Evolutionary conservation across 2,888 invertebrate species (phyloP).

Genomic region (Deilephila porcellus): DNA sequence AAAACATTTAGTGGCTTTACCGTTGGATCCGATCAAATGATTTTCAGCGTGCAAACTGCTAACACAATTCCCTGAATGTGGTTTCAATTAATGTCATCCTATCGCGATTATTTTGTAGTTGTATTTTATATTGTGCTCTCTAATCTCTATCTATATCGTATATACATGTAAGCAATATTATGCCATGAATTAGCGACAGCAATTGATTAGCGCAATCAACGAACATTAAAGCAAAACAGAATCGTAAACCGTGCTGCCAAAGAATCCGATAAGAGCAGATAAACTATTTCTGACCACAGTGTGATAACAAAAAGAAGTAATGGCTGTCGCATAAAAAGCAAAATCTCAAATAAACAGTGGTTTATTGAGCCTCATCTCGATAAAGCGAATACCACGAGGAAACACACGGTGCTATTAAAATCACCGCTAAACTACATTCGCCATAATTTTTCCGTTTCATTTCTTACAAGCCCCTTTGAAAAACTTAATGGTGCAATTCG

Average conservation of each 20-base stretch:
- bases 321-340: constrained; percentile 48
- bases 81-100: neutral
- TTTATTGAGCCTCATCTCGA: constrained; percentile 51
- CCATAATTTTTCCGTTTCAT: constrained; percentile 56
- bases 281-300: constrained; percentile 2
- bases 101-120: too few species aligned
- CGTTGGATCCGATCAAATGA: too few species aligned
- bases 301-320: constrained; percentile 45
- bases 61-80: too few species aligned
- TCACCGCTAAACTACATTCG: constrained; percentile 65
- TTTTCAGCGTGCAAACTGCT: too few species aligned
- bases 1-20: too few species aligned
- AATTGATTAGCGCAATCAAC: too few species aligned
- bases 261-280: neutral
- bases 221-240: too few species aligned
- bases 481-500: constrained; percentile 61
- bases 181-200: too few species aligned
- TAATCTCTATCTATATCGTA: too few species aligned
- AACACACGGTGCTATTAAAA: constrained; percentile 64
- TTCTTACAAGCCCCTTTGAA: constrained; percentile 55
- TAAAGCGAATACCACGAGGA: constrained; percentile 44
- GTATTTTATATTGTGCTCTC: too few species aligned
- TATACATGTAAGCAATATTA: too few species aligned
- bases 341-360: constrained; percentile 57
- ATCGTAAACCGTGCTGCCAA: neutral